phyloP scores from a whole-genome alignment of 2,113 vertebrate genomes.

The Notothenia coriiceps region DNA sequence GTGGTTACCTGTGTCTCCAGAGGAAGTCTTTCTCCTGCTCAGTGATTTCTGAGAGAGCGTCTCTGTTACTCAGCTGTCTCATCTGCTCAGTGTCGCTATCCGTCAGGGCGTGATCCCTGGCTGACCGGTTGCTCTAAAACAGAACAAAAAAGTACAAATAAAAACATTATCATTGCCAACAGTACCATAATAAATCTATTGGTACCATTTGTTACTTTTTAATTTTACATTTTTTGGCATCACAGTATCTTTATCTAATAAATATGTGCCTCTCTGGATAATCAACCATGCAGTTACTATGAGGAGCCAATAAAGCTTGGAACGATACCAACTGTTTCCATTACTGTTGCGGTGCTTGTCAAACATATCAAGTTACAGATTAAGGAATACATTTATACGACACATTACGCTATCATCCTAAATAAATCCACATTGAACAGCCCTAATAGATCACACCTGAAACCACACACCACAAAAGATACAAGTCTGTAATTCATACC shows the following conservation, averaged over 20 bases:
- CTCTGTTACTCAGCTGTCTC: slow-evolving; percentile 92
- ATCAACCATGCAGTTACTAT: neutral
- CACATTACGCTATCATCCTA: slow-evolving; percentile 26
- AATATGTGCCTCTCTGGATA: neutral
- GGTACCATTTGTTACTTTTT: neutral
- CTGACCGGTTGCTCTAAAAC: slow-evolving; percentile 92
- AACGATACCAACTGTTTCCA: slow-evolving; percentile 16
- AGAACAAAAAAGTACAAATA: slow-evolving; percentile 26
- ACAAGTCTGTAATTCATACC: neutral
- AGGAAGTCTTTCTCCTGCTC: slow-evolving; percentile 99
- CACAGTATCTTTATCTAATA: neutral
- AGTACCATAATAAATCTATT: neutral
- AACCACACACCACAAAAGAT: neutral
- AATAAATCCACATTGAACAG: slow-evolving; percentile 32
- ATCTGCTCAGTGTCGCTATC: slow-evolving; percentile 95
- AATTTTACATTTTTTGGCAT: neutral
- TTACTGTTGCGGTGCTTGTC: slow-evolving; percentile 8
- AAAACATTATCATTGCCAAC: neutral
- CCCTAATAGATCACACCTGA: neutral
- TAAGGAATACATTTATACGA: slow-evolving; percentile 21
- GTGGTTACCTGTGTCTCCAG: slow-evolving; percentile 93
- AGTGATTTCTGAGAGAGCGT: slow-evolving; percentile 98
- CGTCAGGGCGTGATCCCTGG: slow-evolving; percentile 93
- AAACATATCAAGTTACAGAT: slow-evolving; percentile 39
- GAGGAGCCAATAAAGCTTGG: neutral